Evolutionary conservation across 1,140 invertebrate species (phyloP).

Genomic region (Eciton burchellii): DNA sequence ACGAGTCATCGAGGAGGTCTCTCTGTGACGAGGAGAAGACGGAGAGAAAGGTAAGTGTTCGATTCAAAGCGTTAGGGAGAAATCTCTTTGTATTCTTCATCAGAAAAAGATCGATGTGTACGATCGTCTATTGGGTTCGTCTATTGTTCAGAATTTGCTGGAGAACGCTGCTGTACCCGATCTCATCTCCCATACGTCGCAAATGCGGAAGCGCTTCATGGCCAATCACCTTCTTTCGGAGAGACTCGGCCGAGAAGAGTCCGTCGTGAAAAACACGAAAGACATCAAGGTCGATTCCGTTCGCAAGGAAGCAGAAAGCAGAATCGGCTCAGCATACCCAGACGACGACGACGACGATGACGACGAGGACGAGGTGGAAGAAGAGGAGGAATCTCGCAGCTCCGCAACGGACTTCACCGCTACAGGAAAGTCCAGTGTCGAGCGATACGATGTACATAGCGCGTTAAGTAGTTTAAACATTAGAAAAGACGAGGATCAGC

Average conservation of each 20-base stretch:
- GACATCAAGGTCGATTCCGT: slow-evolving; percentile 19
- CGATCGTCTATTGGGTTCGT: neutral
- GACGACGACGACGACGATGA: slow-evolving; percentile 75
- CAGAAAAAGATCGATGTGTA: neutral
- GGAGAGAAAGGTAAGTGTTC: slow-evolving; percentile 51
- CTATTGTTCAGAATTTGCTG: neutral
- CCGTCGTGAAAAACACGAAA: neutral
- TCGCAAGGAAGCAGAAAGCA: neutral
- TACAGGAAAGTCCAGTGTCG: neutral
- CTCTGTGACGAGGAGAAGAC: slow-evolving; percentile 87
- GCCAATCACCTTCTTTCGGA: slow-evolving; percentile 73
- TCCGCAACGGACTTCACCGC: slow-evolving; percentile 20
- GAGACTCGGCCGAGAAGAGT: slow-evolving; percentile 28
- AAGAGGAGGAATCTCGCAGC: slow-evolving; percentile 51
- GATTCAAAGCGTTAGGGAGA: neutral
- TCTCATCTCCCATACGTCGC: slow-evolving; percentile 71
- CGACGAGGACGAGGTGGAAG: slow-evolving; percentile 55
- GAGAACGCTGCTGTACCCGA: slow-evolving; percentile 60
- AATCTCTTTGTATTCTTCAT: too few relatives aligned
- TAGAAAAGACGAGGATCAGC: slow-evolving; percentile 71
- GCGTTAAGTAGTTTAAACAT: slow-evolving; percentile 61
- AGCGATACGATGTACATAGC: slow-evolving; percentile 35
- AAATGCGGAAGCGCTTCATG: slow-evolving; percentile 78
- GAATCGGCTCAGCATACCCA: slow-evolving; percentile 61
- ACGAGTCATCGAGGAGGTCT: slow-evolving; percentile 71